Conservation (phyloP, 1,140 invertebrate species). For the Lycorma delicatula region DNA sequence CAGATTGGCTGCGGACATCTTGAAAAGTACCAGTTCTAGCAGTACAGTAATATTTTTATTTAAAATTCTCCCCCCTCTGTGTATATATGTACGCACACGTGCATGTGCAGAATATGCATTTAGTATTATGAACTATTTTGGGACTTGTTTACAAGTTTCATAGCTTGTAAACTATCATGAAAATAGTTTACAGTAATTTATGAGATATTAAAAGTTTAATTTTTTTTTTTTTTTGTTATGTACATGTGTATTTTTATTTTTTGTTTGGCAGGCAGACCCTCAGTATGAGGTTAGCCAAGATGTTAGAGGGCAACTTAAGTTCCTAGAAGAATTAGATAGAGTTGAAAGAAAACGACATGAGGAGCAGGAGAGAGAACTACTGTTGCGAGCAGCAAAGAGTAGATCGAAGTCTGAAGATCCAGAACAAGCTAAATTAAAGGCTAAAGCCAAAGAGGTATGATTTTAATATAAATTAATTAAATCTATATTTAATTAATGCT, state of each 20-base stretch:
- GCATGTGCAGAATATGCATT: no score
- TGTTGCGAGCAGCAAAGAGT: conserved; percentile 88
- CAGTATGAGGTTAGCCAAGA: conserved; percentile 86
- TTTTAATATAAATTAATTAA: no score
- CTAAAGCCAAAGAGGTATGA: conserved; percentile 80
- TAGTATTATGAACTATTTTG: no score
- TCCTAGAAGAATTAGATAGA: conserved; percentile 90
- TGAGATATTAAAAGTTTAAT: not conserved
- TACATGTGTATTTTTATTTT: no score
- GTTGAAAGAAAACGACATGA: conserved; percentile 89
- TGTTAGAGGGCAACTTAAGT: conserved; percentile 87
- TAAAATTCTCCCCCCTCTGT: no score
- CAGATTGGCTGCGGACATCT: no score
- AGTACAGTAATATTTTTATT: no score
- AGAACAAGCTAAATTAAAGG: conserved; percentile 93
- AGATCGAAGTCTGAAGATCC: conserved; percentile 95
- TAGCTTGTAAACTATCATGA: not conserved
- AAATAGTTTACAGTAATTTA: not conserved
- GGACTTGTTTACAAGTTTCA: no score
- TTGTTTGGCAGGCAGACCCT: conserved; percentile 57
- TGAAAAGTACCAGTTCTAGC: no score
- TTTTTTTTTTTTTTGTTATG: not conserved
- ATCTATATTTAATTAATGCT: no score
- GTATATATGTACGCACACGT: no score
- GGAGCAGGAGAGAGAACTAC: conserved; percentile 86